Evolutionary conservation across 2,113 vertebrate species (phyloP), one percentile per base, ranked within the genome.

Genomic region (Indri indri): DNA sequence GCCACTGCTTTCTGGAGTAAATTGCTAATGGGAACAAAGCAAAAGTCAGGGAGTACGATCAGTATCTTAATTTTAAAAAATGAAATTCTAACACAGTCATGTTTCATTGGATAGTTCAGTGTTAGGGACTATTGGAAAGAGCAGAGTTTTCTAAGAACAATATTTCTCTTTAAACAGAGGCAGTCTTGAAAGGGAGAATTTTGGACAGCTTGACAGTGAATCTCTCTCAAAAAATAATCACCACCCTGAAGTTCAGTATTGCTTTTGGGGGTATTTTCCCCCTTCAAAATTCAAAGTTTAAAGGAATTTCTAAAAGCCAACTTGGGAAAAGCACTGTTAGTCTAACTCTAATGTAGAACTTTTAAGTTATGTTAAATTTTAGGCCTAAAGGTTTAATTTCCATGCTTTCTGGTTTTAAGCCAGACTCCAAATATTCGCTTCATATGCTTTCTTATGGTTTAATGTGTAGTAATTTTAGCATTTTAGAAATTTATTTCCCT

Each of bases 291-390:
- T 95, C 92, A 91, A 92, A 82, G 71, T 88, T 97, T 90, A 88
- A 77, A 83, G 63, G 86, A 70, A 42, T 94, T 95, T 88, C 92
- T 92, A 61, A 96, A 96, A 94, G 71, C 6, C 82, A 73, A 79
- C 88, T 94, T 66, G 84, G 73, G 92, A 81, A 83, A 94, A 96
- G 68, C 71, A 68, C 52, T 2, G 17, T 82, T 88, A 82, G 76
- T 59, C 82, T 76, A 70, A 91, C 65, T 96, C n/a, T 92, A 77
- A 92, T 81, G 88, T 37, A 71, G 45, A 94, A 92, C 90, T 97
- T 97, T 95, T 91, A 97, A 97, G 88, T 95, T 96, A 97, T 96
- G 97, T 73, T 97, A 98, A 97, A 97, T 91, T 96, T 96, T 88
- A 94, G 45, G 96, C 97, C 97, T 97, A 95, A 95, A 97, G 92